Base-by-base conservation (phyloP, 2,113 vertebrate species). In the Chascanopsetta lugubris region DNA sequence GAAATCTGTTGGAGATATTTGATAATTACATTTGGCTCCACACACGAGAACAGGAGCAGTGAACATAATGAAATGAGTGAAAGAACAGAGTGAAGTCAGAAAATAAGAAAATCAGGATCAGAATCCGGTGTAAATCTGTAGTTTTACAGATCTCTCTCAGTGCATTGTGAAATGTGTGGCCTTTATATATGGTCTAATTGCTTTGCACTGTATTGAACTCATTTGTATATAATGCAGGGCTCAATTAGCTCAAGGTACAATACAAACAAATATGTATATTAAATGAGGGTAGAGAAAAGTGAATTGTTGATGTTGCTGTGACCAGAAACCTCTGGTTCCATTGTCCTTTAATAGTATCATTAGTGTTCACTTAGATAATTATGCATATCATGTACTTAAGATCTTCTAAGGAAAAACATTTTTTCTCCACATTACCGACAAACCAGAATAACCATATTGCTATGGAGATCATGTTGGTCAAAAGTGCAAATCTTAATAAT, bases 1-100 rank as follows among this genome's bases (percentile, higher is more conserved):
- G 88, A 89, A 40, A 91, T 75, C 92, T 93, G 80, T 22, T 12
- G 6, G 29, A 75, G 47, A 79, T 20, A 80, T 27, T 2, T 13
- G 61, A 62, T 8, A 27, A n/a, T 40, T 8, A 6, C 10, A n/a
- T 47, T 5, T 51, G 9, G 24, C 38, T 6, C 17, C 38, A 13
- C 34, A 36, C 34, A 50, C 38, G 26, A 5, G 29, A 32, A 8
- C 42, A 56, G 11, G 6, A 36, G 15, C 17, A 9, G 6, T 27
- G 2, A 58, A 34, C 34, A 15, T 36, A 13, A 5, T n/a, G n/a
- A 36, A 13, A 11, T 36, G 34, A 15, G 34, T 5, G 8, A 55
- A 36, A 36, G 0, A n/a, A 11, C 17, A n/a, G 15, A 40, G 2
- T 40, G 38, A 40, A 40, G 15, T 40, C 7, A 40, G 38, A 40